These are phyloP conservation scores for Leuctra nigra DNA, from an alignment of 2,888 invertebrate genomes.

Conservation along the genomic window DNA sequence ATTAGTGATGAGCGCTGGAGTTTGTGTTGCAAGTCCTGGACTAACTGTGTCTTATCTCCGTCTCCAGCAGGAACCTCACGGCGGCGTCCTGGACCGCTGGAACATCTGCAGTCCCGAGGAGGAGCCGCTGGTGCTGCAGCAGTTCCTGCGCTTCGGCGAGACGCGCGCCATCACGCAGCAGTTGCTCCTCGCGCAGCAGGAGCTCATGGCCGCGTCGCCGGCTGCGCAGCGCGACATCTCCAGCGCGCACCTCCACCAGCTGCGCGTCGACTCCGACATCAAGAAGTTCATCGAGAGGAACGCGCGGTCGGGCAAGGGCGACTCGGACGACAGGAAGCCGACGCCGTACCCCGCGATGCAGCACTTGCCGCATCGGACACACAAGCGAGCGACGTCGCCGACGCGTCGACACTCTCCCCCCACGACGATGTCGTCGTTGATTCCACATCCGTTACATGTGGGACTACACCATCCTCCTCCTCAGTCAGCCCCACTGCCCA, in stretches of 20 bases:
- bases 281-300: slow-evolving; percentile 49
- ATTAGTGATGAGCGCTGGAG: slow-evolving; percentile 11
- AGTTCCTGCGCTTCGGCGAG: slow-evolving; percentile 85
- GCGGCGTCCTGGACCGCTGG: slow-evolving; percentile 82
- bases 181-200: slow-evolving; percentile 44
- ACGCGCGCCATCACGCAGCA: slow-evolving; percentile 75
- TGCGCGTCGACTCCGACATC: slow-evolving; percentile 46
- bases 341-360: slow-evolving; percentile 34
- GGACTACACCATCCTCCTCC: slow-evolving; percentile 32
- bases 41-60: slow-evolving; percentile 40
- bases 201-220: slow-evolving; percentile 24
- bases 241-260: slow-evolving; percentile 26
- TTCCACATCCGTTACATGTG: slow-evolving; percentile 37
- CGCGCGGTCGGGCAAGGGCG: slow-evolving; percentile 22
- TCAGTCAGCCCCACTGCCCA: slow-evolving; percentile 42
- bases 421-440: slow-evolving; percentile 39
- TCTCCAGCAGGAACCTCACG: slow-evolving; percentile 71
- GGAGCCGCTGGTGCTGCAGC: slow-evolving; percentile 85
- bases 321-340: slow-evolving; percentile 13
- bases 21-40: too few relatives aligned
- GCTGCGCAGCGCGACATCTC: slow-evolving; percentile 31
- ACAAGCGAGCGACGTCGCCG: slow-evolving; percentile 47
- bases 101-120: slow-evolving; percentile 80
- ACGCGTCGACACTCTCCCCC: slow-evolving; percentile 57
- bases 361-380: slow-evolving; percentile 41